Evolutionary conservation across 2,113 vertebrate species (phyloP).

Genomic region (Nestor notabilis): DNA sequence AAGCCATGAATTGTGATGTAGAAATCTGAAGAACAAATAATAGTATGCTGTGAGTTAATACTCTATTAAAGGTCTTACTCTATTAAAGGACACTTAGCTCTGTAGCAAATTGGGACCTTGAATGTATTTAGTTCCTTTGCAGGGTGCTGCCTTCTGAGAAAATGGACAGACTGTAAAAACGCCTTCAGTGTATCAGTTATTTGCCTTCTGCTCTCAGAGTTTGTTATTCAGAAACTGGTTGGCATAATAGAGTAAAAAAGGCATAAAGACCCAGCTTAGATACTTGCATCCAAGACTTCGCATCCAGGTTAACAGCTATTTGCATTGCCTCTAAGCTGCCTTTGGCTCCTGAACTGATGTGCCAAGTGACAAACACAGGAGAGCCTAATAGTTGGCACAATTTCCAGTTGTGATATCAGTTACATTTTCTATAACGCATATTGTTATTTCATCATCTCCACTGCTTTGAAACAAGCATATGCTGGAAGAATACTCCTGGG

Average conservation of each 20-base stretch:
- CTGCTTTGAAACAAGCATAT: neutral
- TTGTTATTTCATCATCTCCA: neutral
- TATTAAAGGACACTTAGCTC: neutral
- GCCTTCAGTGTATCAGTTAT: accelerated
- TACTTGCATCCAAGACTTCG: neutral
- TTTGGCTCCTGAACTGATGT: neutral
- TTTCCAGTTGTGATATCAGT: neutral
- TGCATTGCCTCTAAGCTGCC: neutral
- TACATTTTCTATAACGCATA: neutral
- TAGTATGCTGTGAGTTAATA: neutral
- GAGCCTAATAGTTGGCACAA: neutral
- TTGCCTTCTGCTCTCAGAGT: neutral
- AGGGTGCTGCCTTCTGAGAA: neutral
- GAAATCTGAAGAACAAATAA: neutral
- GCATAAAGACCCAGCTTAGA: neutral
- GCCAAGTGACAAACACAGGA: accelerated
- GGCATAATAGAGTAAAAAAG: neutral
- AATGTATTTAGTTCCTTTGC: neutral
- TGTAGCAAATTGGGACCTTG: neutral
- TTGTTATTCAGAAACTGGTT: accelerated
- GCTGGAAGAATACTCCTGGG: neutral
- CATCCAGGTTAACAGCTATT: neutral
- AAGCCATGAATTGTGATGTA: neutral
- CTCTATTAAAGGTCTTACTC: neutral
- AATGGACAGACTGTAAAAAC: neutral